These are phyloP conservation scores for Deroptyus accipitrinus DNA, from an alignment of 2,113 vertebrate genomes.

Conservation along the genomic window DNA sequence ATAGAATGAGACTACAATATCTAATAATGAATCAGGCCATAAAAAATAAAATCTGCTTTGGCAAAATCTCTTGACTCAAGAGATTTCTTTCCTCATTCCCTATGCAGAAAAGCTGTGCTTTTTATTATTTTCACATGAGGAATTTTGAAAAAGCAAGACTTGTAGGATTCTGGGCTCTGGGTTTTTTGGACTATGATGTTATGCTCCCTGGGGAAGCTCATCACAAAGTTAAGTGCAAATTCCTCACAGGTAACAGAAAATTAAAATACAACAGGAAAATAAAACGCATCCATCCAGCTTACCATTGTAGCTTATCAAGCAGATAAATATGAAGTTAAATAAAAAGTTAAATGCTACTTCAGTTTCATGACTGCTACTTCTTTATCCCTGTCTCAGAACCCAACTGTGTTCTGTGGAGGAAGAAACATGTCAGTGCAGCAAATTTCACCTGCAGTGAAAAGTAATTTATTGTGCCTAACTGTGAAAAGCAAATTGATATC, in stretches of 20 bases:
- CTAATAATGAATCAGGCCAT: neutral
- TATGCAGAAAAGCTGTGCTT: neutral
- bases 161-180: neutral
- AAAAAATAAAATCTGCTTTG: neutral
- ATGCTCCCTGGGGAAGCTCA: neutral
- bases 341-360: neutral
- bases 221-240: neutral
- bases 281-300: neutral
- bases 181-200: neutral
- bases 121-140: neutral
- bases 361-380: neutral
- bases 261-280: neutral
- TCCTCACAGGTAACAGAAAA: constrained; percentile 2
- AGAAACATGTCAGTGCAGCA: neutral
- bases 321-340: neutral
- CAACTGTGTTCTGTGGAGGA: neutral
- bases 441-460: constrained; percentile 9
- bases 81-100: neutral
- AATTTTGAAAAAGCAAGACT: neutral
- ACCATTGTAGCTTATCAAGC: neutral
- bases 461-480: constrained; percentile 11
- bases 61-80: neutral
- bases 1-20: neutral
- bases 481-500: constrained; percentile 43
- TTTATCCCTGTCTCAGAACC: neutral